A percentile compares a stretch with the other conserved stretches of the same genome.
phyloP scores from a whole-genome alignment of 2,888 invertebrate genomes.

The Sesia apiformis region DNA sequence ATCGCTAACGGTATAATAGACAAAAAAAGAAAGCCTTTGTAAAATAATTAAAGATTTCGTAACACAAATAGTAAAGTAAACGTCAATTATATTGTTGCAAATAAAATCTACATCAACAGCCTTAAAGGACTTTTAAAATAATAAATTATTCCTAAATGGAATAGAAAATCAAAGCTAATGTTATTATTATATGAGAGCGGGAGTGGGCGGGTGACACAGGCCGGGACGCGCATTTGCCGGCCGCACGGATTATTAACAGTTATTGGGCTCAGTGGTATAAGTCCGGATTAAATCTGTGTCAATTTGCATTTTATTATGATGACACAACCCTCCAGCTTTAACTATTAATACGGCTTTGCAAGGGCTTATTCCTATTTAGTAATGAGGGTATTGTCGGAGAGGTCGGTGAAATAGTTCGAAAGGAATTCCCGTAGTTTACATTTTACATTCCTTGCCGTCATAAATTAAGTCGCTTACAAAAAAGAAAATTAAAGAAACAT shows the following conservation, averaged over 20 bases:
- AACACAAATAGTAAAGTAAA: too few relatives aligned
- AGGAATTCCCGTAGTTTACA: constrained; percentile 23
- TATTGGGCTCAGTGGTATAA: constrained; percentile 57
- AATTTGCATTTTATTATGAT: constrained; percentile 70
- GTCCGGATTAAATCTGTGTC: constrained; percentile 63
- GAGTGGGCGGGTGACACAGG: neutral
- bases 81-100: too few relatives aligned
- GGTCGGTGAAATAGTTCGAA: constrained; percentile 17
- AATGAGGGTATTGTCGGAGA: constrained; percentile 14
- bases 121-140: too few relatives aligned
- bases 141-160: neutral
- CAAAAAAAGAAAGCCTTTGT: too few relatives aligned
- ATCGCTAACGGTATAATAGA: too few relatives aligned
- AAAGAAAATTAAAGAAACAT: constrained; percentile 35
- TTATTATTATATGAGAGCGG: neutral
- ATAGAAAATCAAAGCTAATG: neutral
- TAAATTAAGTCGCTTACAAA: constrained; percentile 40
- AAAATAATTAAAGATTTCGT: too few relatives aligned
- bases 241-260: constrained; percentile 53
- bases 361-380: constrained; percentile 36
- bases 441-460: constrained; percentile 26
- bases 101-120: too few relatives aligned
- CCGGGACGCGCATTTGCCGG: constrained; percentile 18
- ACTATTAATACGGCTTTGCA: constrained; percentile 53
- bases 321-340: constrained; percentile 48